Evolutionary conservation across 2,797 vertebrate genomes (phyloP).

Genomic region (Sebastolobus altivelis): DNA sequence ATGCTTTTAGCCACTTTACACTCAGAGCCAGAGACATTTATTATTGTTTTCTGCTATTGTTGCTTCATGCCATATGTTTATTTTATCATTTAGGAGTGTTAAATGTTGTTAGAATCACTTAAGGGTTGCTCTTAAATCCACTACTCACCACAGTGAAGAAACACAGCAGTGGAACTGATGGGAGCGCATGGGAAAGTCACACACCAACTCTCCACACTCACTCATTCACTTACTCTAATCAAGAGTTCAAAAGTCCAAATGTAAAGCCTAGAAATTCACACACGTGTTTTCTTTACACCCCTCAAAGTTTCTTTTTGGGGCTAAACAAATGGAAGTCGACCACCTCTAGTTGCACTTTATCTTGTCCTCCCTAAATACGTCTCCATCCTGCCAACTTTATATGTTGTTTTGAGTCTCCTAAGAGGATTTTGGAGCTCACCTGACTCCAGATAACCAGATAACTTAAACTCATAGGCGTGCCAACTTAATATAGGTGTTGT

Average conservation of each 20-base stretch:
- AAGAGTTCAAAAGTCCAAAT: slow-evolving; percentile 14
- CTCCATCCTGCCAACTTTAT: slow-evolving; percentile 37
- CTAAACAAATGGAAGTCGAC: slow-evolving; percentile 1
- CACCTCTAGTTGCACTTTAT: slow-evolving; percentile 3
- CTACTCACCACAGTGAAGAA: slow-evolving; percentile 8
- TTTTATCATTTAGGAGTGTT: neutral
- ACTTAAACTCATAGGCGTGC: slow-evolving; percentile 39
- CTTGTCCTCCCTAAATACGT: neutral
- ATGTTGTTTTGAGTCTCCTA: slow-evolving; percentile 42
- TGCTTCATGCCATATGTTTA: neutral
- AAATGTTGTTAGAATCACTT: slow-evolving; percentile 32
- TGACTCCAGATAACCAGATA: slow-evolving; percentile 70
- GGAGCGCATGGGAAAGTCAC: slow-evolving; percentile 2
- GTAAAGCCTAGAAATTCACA: neutral
- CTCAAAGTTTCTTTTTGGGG: slow-evolving; percentile 21
- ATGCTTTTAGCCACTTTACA: slow-evolving; percentile 5
- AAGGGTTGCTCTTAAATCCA: slow-evolving; percentile 20
- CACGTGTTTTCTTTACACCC: neutral
- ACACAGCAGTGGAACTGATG: slow-evolving; percentile 14
- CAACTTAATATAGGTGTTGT: slow-evolving; percentile 58
- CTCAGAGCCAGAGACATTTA: neutral
- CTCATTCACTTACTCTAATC: slow-evolving; percentile 8
- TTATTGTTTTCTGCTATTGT: neutral
- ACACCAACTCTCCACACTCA: slow-evolving; percentile 1
- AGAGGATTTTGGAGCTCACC: slow-evolving; percentile 62